Evolutionary conservation across 2,888 invertebrate species (phyloP), one percentile per base, ranked within the genome.

Genomic region (Anthophora plumipes): DNA sequence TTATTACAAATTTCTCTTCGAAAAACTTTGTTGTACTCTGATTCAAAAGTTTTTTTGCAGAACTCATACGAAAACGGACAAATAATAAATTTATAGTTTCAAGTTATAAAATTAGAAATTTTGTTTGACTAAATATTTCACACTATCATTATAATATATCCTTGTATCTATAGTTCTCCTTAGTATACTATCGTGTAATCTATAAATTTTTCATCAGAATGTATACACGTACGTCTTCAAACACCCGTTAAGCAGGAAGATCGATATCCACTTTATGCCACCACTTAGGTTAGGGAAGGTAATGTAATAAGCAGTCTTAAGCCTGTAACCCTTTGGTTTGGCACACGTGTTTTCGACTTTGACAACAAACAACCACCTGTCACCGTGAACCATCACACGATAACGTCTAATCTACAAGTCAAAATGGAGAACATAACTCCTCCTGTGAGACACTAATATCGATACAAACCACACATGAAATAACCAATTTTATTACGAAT

Each of bases 321-420:
- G 14, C 25, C 25, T n/a, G 4, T 4, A 22, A 12, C 41, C 14
- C 60, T 17, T 5, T 41, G 22, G 41, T 60, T 60, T 31, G 41
- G 25, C 43, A 46, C 43, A 22, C 43, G 17, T 43, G 43, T 11
- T 61, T 61, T 61, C 17, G 61, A 61, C 43, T 46, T 25, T n/a
- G 25, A 61, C 17, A 20, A 11, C 8, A 11, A 61, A 17, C 22
- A 41, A 60, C 41, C 41, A 46, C 43, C 22, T 25, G 25, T 61
- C 43, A 43, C 11, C 39, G 17, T 43, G 17, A 11, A 17, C 43
- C 41, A 61, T 41, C 41, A 11, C 25, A 25, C 20, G 6, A 8
- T 14, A 12, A 22, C 11, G 31, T 31, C 31, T 46, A 25, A 43
- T 61, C n/a, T 25, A 25, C 43, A 60, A 61, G 43, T 61, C 17